phyloP scores from a whole-genome alignment of 2,888 invertebrate genomes.

The Drosophila neonasuta region DNA sequence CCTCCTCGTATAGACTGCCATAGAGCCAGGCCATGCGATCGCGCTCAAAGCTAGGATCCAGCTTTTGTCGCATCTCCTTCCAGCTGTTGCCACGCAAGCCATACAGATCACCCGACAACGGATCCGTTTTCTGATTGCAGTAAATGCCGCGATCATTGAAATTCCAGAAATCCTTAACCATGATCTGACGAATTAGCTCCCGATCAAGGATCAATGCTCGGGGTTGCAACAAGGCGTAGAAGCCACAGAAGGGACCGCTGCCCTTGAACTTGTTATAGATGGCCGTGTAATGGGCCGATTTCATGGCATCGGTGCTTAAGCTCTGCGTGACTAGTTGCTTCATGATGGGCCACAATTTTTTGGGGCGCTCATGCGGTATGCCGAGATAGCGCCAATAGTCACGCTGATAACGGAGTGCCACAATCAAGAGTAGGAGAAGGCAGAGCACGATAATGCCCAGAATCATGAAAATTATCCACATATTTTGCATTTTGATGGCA shows the following conservation, averaged over 20 bases:
- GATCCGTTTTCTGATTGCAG: constrained; percentile 80
- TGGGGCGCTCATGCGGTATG: constrained; percentile 77
- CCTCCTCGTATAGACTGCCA: constrained; percentile 62
- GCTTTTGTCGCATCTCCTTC: constrained; percentile 81
- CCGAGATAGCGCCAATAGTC: constrained; percentile 77
- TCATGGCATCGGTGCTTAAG: constrained; percentile 61
- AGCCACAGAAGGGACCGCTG: constrained; percentile 78
- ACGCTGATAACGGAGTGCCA: constrained; percentile 70
- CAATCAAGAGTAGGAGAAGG: constrained; percentile 57
- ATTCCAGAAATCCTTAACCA: constrained; percentile 80
- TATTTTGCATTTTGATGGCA: constrained; percentile 46
- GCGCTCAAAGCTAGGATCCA: constrained; percentile 79
- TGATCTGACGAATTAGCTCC: constrained; percentile 79
- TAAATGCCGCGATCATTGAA: constrained; percentile 81
- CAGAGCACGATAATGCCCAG: constrained; percentile 68
- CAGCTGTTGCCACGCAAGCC: constrained; percentile 81
- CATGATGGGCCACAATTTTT: constrained; percentile 66
- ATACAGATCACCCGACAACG: constrained; percentile 81
- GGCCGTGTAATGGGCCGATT: constrained; percentile 61
- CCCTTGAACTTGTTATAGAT: constrained; percentile 77
- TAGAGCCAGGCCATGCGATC: constrained; percentile 79
- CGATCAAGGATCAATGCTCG: constrained; percentile 75
- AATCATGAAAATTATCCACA: constrained; percentile 77
- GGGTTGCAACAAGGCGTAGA: constrained; percentile 77
- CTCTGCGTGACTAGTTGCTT: constrained; percentile 59